These are phyloP conservation scores for Semicossyphus pulcher DNA, from an alignment of 2,113 vertebrate species.

Conservation along the genomic window DNA sequence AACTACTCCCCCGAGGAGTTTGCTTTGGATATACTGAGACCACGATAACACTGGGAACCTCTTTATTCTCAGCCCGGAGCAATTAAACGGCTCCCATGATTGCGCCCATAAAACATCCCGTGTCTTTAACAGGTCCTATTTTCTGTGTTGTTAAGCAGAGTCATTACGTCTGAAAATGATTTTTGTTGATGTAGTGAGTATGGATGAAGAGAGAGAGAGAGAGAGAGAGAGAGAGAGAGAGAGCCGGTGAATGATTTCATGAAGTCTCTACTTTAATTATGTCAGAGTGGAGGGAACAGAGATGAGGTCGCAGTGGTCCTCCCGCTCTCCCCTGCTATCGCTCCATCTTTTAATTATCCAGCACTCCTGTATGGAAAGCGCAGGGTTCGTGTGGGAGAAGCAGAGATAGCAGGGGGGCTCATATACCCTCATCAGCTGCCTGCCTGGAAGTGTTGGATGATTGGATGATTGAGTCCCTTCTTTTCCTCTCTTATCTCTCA, in stretches of 20 bases:
- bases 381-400: slow-evolving; percentile 44
- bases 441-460: slow-evolving; percentile 37
- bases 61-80: slow-evolving; percentile 46
- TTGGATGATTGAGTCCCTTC: slow-evolving; percentile 44
- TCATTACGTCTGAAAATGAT: slow-evolving; percentile 34
- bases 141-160: slow-evolving; percentile 47
- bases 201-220: not conserved
- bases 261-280: slow-evolving; percentile 73
- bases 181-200: slow-evolving; percentile 45
- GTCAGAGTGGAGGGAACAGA: slow-evolving; percentile 51
- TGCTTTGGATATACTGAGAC: slow-evolving; percentile 47
- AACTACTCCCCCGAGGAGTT: slow-evolving; percentile 35
- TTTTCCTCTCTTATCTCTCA: not conserved
- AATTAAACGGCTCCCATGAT: slow-evolving; percentile 50
- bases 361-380: slow-evolving; percentile 62
- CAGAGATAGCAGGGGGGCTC: slow-evolving; percentile 51
- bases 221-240: not conserved
- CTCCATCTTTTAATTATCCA: slow-evolving; percentile 79
- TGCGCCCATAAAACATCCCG: slow-evolving; percentile 41
- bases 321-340: slow-evolving; percentile 63
- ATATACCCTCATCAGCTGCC: slow-evolving; percentile 51
- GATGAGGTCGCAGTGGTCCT: slow-evolving; percentile 59
- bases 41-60: slow-evolving; percentile 45
- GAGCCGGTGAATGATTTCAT: slow-evolving; percentile 49
- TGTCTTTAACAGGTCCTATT: slow-evolving; percentile 43